Conservation (phyloP, 2,888 invertebrate species). For the Pachycephus smyrnensis region DNA sequence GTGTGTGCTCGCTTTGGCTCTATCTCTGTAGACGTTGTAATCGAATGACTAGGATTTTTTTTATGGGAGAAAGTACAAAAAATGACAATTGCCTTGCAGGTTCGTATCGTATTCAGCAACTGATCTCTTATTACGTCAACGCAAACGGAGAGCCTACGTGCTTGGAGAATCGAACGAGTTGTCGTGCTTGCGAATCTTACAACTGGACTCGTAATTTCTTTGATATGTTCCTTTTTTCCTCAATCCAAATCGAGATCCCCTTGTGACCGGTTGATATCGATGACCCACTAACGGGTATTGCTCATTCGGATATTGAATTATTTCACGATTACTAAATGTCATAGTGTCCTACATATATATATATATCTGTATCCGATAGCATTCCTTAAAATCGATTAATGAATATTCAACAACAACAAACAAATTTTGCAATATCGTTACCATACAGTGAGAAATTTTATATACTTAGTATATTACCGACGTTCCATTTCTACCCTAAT, state of each 20-base stretch:
- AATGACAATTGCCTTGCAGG: constrained; percentile 41
- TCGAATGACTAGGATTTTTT: constrained; percentile 22
- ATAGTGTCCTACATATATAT: not conserved
- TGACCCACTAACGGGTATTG: not conserved
- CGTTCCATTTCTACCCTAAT: not conserved
- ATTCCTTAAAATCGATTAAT: not conserved
- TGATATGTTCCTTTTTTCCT: not conserved
- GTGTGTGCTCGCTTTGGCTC: not conserved
- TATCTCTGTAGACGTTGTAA: constrained; percentile 3
- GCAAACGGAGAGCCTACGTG: constrained; percentile 4
- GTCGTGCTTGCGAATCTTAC: not conserved
- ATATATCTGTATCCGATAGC: not conserved
- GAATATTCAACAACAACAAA: not conserved
- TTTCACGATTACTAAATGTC: not conserved
- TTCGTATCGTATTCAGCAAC: constrained; percentile 10
- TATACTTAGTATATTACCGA: not conserved
- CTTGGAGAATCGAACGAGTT: not conserved
- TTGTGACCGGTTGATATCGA: not conserved
- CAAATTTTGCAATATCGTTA: not conserved
- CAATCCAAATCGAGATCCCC: not conserved
- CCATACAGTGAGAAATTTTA: not conserved
- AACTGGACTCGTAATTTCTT: not conserved
- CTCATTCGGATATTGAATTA: not conserved
- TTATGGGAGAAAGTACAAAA: constrained; percentile 44
- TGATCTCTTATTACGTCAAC: constrained; percentile 20